Evolutionary conservation across 2,888 invertebrate genomes (phyloP).

Genomic region (Tyria jacobaeae): DNA sequence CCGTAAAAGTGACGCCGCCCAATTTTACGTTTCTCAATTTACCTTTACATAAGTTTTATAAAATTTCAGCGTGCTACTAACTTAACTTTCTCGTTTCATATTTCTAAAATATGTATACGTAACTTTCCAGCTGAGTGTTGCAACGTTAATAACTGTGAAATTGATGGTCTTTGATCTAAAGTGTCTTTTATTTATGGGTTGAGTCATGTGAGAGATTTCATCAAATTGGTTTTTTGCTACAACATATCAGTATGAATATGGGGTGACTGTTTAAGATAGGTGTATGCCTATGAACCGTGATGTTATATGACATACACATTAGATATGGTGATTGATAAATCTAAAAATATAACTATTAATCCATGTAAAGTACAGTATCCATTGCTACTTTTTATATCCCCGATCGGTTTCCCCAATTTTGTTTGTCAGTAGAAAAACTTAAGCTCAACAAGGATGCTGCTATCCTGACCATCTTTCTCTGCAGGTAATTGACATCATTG

Average conservation of each 20-base stretch:
- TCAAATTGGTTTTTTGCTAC: slow-evolving; percentile 19
- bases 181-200: slow-evolving; percentile 25
- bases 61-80: not conserved
- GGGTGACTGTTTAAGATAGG: slow-evolving; percentile 1
- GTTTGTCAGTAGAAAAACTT: too few relatives aligned
- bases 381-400: too few relatives aligned
- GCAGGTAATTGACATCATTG: too few relatives aligned
- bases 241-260: slow-evolving; percentile 12
- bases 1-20: not conserved
- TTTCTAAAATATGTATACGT: not conserved
- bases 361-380: too few relatives aligned
- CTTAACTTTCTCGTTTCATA: not conserved
- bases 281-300: not conserved
- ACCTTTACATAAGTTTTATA: not conserved
- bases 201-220: slow-evolving; percentile 11
- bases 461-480: too few relatives aligned
- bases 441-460: too few relatives aligned
- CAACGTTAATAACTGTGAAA: slow-evolving; percentile 46
- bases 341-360: not conserved
- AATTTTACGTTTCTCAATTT: not conserved
- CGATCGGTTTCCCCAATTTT: too few relatives aligned
- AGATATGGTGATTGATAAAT: not conserved
- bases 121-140: not conserved
- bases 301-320: not conserved
- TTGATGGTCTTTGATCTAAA: slow-evolving; percentile 44